Base-by-base conservation (phyloP, 2,888 invertebrate species). In the Lycocerus yunnanus region DNA sequence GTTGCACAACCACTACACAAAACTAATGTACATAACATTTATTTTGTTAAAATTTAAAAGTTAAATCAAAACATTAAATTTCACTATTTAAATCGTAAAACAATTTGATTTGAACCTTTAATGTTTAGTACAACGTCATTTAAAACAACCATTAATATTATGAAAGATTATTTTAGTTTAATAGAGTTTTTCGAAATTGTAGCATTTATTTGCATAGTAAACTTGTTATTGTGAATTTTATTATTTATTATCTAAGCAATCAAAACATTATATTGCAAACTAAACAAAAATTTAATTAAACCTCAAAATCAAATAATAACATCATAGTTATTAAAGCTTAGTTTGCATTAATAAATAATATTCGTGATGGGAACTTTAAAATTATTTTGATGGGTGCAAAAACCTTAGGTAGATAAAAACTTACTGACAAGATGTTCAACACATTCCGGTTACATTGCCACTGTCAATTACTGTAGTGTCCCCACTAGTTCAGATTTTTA, bases 391-490 rank as follows among this genome's bases (percentile, higher is more conserved):
- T 43, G 43, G 8, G 43, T 43, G 43, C 43, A 43, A 43, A 43
- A 43, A 43, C 43, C 43, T 74, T 68, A n/a, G n/a, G n/a, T 24
- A 43, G 18, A n/a, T 27, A 74, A 66, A 71, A 58, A 81, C 85
- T 85, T 82, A 85, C 85, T 79, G 75, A 77, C 75, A 77, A 81
- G 84, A 82, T 85, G 85, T 84, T 85, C 80, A 82, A 83, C 83
- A 82, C 79, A 80, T 80, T 84, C 85, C 84, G 84, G 85, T 84
- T 83, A 77, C 83, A 82, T 81, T 83, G 83, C 83, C 84, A 86
- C 86, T 86, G 84, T 79, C 78, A 80, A 78, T 74, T 78, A 78
- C 75, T 16, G 61, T 18, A 74, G 76, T 81, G 77, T 80, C 85
- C 85, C 85, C 80, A 84, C 84, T 78, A 63, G 16, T 82, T 81